Conservation (phyloP, 2,113 vertebrate genomes). For the Pluvianellus socialis region DNA sequence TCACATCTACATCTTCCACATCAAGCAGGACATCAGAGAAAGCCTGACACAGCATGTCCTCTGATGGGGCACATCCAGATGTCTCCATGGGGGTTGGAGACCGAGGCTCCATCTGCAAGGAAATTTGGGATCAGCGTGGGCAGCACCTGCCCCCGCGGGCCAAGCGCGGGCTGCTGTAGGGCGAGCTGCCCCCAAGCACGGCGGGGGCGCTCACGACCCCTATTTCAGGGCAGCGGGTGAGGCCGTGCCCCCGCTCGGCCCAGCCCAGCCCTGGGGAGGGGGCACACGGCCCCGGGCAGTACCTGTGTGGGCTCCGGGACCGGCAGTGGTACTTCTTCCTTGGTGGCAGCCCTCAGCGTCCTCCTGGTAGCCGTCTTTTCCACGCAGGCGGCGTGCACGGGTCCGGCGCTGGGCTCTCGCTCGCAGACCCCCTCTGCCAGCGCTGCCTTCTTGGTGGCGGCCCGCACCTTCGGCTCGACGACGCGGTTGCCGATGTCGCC, state of each 20-base stretch:
- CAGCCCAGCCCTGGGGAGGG: no score
- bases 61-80: constrained; percentile 66
- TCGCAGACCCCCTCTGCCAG: rapidly evolving
- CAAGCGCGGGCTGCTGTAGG: rapidly evolving
- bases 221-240: not conserved
- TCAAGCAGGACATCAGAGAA: constrained; percentile 82
- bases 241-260: not conserved
- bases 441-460: constrained; percentile 65
- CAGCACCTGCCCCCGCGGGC: not conserved
- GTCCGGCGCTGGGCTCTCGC: rapidly evolving
- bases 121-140: not conserved
- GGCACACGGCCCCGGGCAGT: rapidly evolving
- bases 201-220: not conserved
- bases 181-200: not conserved
- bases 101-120: constrained; percentile 26
- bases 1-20: constrained; percentile 77
- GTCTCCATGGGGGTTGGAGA: constrained; percentile 77
- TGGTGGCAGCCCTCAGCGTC: rapidly evolving
- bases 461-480: not conserved
- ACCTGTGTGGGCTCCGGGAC: not conserved
- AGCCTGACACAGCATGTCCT: constrained; percentile 74
- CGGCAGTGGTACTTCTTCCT: rapidly evolving
- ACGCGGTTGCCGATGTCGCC: constrained; percentile 79
- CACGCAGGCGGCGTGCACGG: rapidly evolving
- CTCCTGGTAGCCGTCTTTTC: rapidly evolving